Evolutionary conservation across 2,113 vertebrate genomes (phyloP), one percentile per base, ranked within the genome.

Genomic region (Apaloderma vittatum): DNA sequence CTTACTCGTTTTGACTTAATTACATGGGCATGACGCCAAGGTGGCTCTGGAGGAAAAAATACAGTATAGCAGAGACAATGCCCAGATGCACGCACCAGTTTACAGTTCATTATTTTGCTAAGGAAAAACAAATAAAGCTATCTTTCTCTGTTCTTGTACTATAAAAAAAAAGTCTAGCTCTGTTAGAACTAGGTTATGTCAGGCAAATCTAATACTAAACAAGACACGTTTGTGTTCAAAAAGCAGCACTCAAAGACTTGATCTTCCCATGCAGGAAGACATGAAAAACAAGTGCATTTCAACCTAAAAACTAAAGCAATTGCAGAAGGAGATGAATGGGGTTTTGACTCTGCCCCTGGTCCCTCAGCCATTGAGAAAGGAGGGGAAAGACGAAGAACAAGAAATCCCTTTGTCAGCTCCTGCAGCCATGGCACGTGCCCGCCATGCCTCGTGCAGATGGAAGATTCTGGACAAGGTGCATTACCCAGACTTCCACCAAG

Each of bases 1-100:
- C 92, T 90, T 65, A 87, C 92, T 95, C 29, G 29, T 81, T 84
- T 79, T 59, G 73, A 93, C 88, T 94, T 97, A 98, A 97, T 95
- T 88, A 88, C 85, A 71, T 68, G 88, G 96, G 91, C 79, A 94
- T 7, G 54, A 58, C 1, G 94, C 97, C 76, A 94, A 63, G 52
- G n/a, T n/a, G 49, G 73, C 30, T 94, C 70, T 57, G 54, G 85
- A 93, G 75, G 58, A 61, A 80, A 82, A 68, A 46, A 72, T 34
- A 81, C 2, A 86, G 86, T 84, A 86, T 32, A 22, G 55, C 34
- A 46, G 68, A 90, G 68, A 83, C 74, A 37, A 65, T 37, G 84
- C 86, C 90, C 77, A 84, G 61, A 86, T 59, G 40, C 22, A 70
- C 40, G 49, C 1, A 3, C 84, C 62, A 32, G 27, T 82, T 82